A percentile compares a stretch with the other conserved stretches of the same genome.
Conservation (phyloP, 1,140 invertebrate species). For the Propsilocerus akamusi region DNA sequence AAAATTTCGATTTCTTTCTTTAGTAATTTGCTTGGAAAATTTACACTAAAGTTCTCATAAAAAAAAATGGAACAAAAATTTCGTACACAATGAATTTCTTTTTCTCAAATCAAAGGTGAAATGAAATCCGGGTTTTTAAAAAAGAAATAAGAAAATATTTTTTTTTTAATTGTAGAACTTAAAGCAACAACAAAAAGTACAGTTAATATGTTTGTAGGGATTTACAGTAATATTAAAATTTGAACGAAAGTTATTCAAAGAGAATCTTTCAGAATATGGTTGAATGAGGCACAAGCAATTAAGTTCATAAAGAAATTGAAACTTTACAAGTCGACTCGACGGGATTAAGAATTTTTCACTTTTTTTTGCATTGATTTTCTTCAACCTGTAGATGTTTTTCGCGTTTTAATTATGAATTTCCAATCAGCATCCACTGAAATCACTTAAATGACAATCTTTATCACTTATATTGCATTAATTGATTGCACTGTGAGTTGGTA, state of each 20-base stretch:
- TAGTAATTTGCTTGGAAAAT: too few species aligned
- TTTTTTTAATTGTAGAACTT: slow-evolving; percentile 2
- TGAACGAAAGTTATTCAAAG: too few species aligned
- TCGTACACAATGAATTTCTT: too few species aligned
- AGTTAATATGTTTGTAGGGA: not conserved
- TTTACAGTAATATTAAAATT: not conserved
- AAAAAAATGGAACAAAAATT: too few species aligned
- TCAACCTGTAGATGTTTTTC: slow-evolving; percentile 1
- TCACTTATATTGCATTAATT: slow-evolving; percentile 1
- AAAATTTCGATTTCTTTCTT: too few species aligned
- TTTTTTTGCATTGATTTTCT: slow-evolving; percentile 1
- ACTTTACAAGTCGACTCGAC: too few species aligned
- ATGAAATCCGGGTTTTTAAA: not conserved
- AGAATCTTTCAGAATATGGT: too few species aligned
- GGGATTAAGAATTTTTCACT: not conserved
- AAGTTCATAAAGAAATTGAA: too few species aligned
- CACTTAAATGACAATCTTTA: not conserved
- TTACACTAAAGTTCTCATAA: too few species aligned
- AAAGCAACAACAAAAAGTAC: not conserved
- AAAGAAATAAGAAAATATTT: not conserved
- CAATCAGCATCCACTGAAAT: not conserved
- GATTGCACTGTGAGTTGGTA: not conserved
- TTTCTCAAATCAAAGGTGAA: not conserved
- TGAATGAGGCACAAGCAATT: too few species aligned
- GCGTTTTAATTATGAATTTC: not conserved